phyloP scores from a whole-genome alignment of 1,140 invertebrate genomes.

The Caenorhabditis briggsae region DNA sequence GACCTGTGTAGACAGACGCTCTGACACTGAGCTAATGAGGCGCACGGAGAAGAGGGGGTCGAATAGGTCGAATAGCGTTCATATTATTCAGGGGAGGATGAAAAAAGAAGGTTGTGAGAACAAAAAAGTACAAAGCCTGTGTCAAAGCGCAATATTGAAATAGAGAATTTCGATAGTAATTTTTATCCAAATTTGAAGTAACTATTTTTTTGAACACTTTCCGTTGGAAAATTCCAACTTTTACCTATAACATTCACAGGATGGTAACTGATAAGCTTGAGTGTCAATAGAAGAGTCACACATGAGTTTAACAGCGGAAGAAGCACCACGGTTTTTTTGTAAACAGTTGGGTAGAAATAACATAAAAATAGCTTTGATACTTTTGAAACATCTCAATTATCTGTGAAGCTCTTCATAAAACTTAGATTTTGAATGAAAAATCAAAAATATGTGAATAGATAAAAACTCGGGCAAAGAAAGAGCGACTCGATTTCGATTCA shows the following conservation, averaged over 20 bases:
- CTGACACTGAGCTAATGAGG: slow-evolving; percentile 72
- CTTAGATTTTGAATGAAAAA: too few species aligned
- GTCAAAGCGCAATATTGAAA: not conserved
- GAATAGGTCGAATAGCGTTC: too few species aligned
- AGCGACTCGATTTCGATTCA: not conserved
- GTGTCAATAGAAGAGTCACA: slow-evolving; percentile 31
- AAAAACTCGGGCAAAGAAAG: not conserved
- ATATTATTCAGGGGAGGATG: too few species aligned
- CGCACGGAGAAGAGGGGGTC: not conserved
- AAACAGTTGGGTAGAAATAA: not conserved
- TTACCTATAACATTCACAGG: not conserved
- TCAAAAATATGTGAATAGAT: not conserved
- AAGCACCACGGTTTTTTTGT: not conserved
- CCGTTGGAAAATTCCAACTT: not conserved
- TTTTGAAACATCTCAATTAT: not conserved
- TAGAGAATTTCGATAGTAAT: too few species aligned
- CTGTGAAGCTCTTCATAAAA: not conserved
- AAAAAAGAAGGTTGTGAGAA: too few species aligned
- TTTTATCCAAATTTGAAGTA: too few species aligned
- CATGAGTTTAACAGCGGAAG: not conserved
- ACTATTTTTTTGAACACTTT: too few species aligned
- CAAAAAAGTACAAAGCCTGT: too few species aligned
- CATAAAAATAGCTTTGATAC: too few species aligned
- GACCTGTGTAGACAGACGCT: slow-evolving; percentile 72
- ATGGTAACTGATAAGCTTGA: slow-evolving; percentile 34